Evolutionary conservation across 2,113 vertebrate species (phyloP), one percentile per base, ranked within the genome.

Genomic region (Rhinichthys klamathensis): DNA sequence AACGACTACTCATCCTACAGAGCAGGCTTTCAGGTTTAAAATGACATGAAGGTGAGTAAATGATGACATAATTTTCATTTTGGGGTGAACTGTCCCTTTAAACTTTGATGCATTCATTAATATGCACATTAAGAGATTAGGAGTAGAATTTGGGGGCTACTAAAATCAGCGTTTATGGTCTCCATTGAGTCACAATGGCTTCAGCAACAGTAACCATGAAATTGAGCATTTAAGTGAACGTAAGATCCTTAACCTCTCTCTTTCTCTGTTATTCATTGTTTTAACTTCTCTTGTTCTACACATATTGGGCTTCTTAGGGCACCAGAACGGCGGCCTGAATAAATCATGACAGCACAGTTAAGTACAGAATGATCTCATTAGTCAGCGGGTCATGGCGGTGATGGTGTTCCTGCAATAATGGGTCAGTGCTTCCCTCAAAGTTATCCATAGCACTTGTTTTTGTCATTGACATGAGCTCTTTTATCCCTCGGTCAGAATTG

Each of bases 261-360:
- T 82, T 81, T 21, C 54, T 56, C 49, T 25, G 63, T 69, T 49
- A 49, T 82, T 82, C 79, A 81, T 72, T 72, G 13, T 38, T 54
- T 51, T 69, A 35, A 51, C 11, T 72, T 82, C 21, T 25, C 49
- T 56, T 58, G 65, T 56, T 54, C 3, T 70, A 70, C 67, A 70
- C 16, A 72, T 41, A 15, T 58, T 58, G 30, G 67, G 30, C 51
- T 58, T 67, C 79, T 67, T 46, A 58, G 46, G 32, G 30, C 30
- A 35, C 65, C 49, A 58, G 30, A 72, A 82, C 18, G n/a, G 49
- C 3, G 6, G 11, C 49, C 18, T 69, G 65, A 72, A 82, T 82
- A 82, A 72, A 72, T 82, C 46, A 82, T 54, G 80, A 56, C 49
- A 67, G 67, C n/a, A 51, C 25, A 81, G 32, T 81, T 82, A 82